Evolutionary conservation across 2,888 invertebrate species (phyloP).

Genomic region (Arrhopalites spinosus): DNA sequence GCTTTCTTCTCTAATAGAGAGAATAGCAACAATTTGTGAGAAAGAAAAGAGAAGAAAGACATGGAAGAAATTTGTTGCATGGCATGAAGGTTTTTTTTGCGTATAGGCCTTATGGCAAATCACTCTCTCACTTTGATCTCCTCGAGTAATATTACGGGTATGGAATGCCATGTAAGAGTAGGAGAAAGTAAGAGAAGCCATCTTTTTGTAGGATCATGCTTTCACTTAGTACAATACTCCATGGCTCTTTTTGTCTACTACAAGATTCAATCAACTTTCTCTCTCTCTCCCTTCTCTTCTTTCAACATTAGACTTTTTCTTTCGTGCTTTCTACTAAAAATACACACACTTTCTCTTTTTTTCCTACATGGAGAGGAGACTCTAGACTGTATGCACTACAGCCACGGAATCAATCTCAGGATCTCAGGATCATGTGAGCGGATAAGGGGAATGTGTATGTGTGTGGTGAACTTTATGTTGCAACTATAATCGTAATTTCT

Average conservation of each 20-base stretch:
- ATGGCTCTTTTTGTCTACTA: conserved; percentile 25
- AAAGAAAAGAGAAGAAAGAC: too few species aligned
- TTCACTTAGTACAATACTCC: conserved; percentile 25
- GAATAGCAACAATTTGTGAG: conserved; percentile 16
- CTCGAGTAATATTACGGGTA: not conserved
- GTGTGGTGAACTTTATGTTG: conserved; percentile 28
- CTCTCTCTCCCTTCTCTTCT: conserved; percentile 4
- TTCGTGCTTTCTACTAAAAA: not conserved
- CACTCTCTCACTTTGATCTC: conserved; percentile 33
- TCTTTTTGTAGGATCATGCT: conserved; percentile 23
- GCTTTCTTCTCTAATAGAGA: not conserved
- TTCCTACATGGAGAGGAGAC: too few species aligned
- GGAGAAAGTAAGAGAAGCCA: not conserved
- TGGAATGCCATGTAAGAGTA: not conserved
- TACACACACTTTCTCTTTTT: not conserved
- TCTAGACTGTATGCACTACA: too few species aligned
- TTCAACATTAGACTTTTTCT: not conserved
- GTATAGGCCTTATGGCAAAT: conserved; percentile 25
- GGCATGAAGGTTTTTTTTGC: too few species aligned
- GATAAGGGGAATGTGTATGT: too few species aligned
- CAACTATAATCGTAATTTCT: conserved; percentile 28
- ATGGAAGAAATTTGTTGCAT: too few species aligned
- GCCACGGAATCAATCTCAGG: not conserved
- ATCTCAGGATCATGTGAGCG: not conserved
- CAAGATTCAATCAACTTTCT: conserved; percentile 34